Base-by-base conservation (phyloP, 92 coral and sea anemone species). In the Isaurus tuberculatus region DNA sequence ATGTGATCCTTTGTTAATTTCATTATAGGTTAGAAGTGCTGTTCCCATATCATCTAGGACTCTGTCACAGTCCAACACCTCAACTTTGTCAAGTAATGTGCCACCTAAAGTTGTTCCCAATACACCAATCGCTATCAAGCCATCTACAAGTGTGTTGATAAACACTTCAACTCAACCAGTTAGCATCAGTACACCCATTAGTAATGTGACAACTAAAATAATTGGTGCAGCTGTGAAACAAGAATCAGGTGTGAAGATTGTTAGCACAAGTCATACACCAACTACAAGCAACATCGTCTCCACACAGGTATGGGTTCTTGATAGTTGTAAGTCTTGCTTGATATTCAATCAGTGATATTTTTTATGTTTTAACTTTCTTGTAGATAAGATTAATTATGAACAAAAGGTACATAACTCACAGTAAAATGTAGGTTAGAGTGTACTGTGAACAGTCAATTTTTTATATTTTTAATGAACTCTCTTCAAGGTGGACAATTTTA, bases 11-110 rank as follows among this genome's bases (percentile, higher is more conserved):
- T 30, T 13, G 19, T 69, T 29, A 36, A 2, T 81, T 30, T 6
- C 46, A n/a, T 28, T 68, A 17, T 58, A 60, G 75, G 72, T 89
- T 16, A 89, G 98, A 37, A 75, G 69, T 83, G 81, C 98, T 27
- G 70, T 85, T 65, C 90, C 98, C 22, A 72, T 91, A 14, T 63
- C 88, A 25, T 81, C 88, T 20, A 72, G 98, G 79, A 84, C 94
- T 40, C 68, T 80, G 19, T 93, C 98, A 13, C 88, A 86, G 55
- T 89, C 93, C 7, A 75, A 37, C 32, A 37, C 81, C 3, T 27
- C 80, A 42, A 61, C 55, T 5, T 19, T 64, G 51, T 28, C 83
- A 19, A 34, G 31, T 36, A 74, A 42, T 22, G 71, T 57, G 64
- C 42, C 86, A 29, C 44, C 51, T 10, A 69, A 68, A 19, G 69